Conservation (phyloP, 2,797 vertebrate genomes). For the Vultur gryphus region DNA sequence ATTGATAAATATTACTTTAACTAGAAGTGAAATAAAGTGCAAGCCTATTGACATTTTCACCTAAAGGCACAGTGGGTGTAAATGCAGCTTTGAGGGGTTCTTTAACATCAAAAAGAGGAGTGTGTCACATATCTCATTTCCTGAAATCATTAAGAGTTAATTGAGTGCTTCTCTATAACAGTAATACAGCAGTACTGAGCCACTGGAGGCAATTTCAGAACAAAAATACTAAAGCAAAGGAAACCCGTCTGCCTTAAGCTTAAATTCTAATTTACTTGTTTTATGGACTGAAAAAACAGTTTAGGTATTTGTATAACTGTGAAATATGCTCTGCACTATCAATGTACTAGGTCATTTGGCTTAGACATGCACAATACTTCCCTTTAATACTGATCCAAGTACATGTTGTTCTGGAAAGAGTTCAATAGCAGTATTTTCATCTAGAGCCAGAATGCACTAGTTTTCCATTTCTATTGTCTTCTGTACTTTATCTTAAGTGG, state of each 20-base stretch:
- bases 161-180: background rate
- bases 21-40: background rate
- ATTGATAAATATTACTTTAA: background rate
- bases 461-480: constrained; percentile 62
- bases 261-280: constrained; percentile 43
- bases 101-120: background rate
- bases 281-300: constrained; percentile 36
- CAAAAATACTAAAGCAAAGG: background rate
- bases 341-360: constrained; percentile 70
- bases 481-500: constrained; percentile 57
- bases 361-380: constrained; percentile 46
- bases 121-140: background rate
- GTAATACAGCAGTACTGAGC: background rate
- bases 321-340: constrained; percentile 66
- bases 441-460: constrained; percentile 60
- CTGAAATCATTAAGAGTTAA: background rate
- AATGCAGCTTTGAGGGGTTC: background rate
- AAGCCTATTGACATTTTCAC: background rate
- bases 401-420: constrained; percentile 77
- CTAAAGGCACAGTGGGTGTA: background rate
- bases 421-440: constrained; percentile 76
- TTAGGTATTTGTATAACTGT: constrained; percentile 71
- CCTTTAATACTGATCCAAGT: constrained; percentile 79
- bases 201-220: background rate
- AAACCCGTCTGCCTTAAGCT: background rate